Percentiles rank a stretch among this genome's conserved stretches.
These are phyloP conservation scores for Sebastes minor DNA, from an alignment of 2,797 vertebrate genomes.

Conservation along the genomic window DNA sequence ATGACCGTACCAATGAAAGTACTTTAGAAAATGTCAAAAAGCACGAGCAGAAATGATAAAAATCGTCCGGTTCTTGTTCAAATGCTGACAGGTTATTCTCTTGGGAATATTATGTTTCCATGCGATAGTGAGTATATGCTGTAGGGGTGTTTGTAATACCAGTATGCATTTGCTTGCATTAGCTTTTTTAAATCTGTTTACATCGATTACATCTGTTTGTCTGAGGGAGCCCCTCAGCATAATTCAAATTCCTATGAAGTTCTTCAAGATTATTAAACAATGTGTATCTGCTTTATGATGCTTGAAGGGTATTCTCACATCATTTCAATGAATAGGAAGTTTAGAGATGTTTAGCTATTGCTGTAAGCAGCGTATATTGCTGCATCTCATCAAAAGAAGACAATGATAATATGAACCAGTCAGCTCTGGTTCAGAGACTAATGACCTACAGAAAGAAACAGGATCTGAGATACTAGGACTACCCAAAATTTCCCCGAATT, in stretches of 20 bases:
- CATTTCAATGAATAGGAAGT: not conserved
- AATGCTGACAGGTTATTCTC: constrained; percentile 9
- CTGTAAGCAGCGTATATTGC: not conserved
- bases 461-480: not conserved
- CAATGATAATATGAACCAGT: not conserved
- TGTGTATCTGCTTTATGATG: not conserved
- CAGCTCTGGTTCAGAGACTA: not conserved
- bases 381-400: not conserved
- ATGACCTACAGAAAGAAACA: not conserved
- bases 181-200: not conserved
- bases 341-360: not conserved
- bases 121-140: not conserved
- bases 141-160: not conserved
- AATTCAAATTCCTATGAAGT: not conserved
- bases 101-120: not conserved
- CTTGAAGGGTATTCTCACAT: not conserved
- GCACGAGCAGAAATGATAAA: constrained; percentile 19
- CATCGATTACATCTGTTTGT: not conserved
- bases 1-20: constrained; percentile 24
- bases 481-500: not conserved
- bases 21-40: constrained; percentile 48
- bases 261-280: not conserved
- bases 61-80: not conserved
- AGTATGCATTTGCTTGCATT: not conserved
- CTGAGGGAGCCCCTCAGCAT: not conserved